Evolutionary conservation across 2,113 vertebrate genomes (phyloP).

Genomic region (Plecotus auritus): DNA sequence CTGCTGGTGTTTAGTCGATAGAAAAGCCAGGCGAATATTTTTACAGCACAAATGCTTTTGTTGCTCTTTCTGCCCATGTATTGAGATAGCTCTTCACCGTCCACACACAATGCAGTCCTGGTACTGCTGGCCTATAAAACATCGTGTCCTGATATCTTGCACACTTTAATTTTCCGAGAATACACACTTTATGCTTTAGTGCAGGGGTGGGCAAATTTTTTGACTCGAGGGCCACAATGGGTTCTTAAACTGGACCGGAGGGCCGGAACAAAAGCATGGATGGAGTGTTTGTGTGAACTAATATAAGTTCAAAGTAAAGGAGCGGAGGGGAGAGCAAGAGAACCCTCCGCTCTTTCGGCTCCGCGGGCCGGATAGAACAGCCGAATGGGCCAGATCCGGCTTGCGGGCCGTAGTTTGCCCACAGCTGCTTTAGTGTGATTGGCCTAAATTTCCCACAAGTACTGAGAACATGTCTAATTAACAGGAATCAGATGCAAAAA

Average conservation of each 20-base stretch:
- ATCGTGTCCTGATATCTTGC: fast-evolving
- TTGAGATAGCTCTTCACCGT: neutral
- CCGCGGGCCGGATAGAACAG: no score
- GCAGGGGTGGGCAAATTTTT: no score
- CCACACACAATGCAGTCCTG: neutral
- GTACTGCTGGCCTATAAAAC: neutral
- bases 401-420: no score
- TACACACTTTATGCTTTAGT: neutral
- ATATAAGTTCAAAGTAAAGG: no score
- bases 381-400: no score
- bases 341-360: no score
- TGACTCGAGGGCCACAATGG: no score
- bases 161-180: neutral
- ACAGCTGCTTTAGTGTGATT: neutral
- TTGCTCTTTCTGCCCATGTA: neutral
- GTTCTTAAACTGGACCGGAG: no score
- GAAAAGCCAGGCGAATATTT: neutral
- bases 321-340: no score
- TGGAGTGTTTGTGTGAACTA: no score
- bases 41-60: neutral
- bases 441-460: neutral
- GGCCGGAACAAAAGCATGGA: no score
- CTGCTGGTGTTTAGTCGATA: neutral
- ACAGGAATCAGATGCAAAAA: neutral
- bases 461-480: neutral